phyloP scores from a whole-genome alignment of 2,888 invertebrate genomes.

The Hydraecia micacea region DNA sequence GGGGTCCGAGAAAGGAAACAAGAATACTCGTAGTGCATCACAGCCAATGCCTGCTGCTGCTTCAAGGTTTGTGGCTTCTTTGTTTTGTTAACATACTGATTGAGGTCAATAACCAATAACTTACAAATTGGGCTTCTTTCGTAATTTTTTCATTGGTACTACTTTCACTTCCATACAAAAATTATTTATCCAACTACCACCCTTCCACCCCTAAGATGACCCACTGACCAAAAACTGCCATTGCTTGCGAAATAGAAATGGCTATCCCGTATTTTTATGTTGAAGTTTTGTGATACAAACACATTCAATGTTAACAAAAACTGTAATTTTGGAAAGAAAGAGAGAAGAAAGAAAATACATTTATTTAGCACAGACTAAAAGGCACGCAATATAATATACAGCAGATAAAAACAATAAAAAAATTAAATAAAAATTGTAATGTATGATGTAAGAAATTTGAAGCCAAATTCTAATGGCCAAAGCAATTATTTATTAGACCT shows the following conservation, averaged over 20 bases:
- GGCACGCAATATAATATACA: not conserved
- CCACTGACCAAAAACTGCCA: too few species aligned
- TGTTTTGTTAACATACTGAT: not conserved
- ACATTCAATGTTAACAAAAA: not conserved
- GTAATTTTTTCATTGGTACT: too few species aligned
- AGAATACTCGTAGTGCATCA: constrained; percentile 74
- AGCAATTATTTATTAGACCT: not conserved
- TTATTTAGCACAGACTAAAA: not conserved
- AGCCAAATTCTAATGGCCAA: not conserved
- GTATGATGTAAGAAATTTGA: too few species aligned
- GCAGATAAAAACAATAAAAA: too few species aligned
- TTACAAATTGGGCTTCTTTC: too few species aligned
- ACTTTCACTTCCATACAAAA: too few species aligned
- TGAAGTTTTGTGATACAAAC: too few species aligned
- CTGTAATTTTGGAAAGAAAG: not conserved
- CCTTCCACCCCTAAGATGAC: too few species aligned
- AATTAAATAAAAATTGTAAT: not conserved
- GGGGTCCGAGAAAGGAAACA: constrained; percentile 73
- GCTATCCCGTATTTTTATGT: too few species aligned
- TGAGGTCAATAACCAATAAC: not conserved
- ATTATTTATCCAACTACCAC: too few species aligned
- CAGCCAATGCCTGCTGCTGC: constrained; percentile 82
- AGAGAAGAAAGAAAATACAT: not conserved
- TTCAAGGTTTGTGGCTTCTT: constrained; percentile 75
- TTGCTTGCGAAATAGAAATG: too few species aligned